Evolutionary conservation across 30 jellyfish, hydroid and myxozoan genomes (phyloP).

Genomic region (Chrysaora quinquecirrha): DNA sequence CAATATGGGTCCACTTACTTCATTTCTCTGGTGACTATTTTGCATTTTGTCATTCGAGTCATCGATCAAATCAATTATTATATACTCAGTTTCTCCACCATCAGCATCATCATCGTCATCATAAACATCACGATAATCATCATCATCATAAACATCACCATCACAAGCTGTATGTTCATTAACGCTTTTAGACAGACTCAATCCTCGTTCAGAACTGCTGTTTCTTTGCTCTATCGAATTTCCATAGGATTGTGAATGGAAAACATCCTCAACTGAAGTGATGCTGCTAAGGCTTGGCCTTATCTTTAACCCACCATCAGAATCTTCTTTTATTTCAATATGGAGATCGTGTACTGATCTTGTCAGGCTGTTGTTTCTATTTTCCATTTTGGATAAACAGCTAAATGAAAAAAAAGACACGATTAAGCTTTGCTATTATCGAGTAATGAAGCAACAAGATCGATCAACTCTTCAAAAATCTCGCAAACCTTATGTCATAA

Average conservation of each 20-base stretch:
- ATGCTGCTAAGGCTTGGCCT: constrained; percentile 47
- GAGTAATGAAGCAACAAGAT: too few relatives aligned
- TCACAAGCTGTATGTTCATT: too few relatives aligned
- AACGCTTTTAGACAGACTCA: too few relatives aligned
- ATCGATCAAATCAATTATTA: constrained; percentile 30
- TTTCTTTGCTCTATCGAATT: not conserved
- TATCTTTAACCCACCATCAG: constrained; percentile 27
- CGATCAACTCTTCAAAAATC: too few relatives aligned
- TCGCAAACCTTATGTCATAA: too few relatives aligned
- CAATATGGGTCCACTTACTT: constrained; percentile 44
- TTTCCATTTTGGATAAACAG: not conserved
- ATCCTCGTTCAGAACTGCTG: not conserved
- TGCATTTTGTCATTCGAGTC: not conserved
- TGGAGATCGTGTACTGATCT: constrained; percentile 39
- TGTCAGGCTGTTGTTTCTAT: not conserved
- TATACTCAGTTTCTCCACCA: constrained; percentile 18
- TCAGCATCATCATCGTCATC: not conserved
- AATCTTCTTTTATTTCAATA: constrained; percentile 51
- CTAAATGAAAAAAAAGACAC: too few relatives aligned
- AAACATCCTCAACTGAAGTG: constrained; percentile 22
- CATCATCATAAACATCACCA: not conserved
- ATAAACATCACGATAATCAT: not conserved
- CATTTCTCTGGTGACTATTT: not conserved
- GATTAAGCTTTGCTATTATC: too few relatives aligned
- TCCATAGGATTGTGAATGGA: constrained; percentile 8